These are phyloP conservation scores for Brienomyrus brachyistius DNA, from an alignment of 2,113 vertebrate species.

Conservation along the genomic window DNA sequence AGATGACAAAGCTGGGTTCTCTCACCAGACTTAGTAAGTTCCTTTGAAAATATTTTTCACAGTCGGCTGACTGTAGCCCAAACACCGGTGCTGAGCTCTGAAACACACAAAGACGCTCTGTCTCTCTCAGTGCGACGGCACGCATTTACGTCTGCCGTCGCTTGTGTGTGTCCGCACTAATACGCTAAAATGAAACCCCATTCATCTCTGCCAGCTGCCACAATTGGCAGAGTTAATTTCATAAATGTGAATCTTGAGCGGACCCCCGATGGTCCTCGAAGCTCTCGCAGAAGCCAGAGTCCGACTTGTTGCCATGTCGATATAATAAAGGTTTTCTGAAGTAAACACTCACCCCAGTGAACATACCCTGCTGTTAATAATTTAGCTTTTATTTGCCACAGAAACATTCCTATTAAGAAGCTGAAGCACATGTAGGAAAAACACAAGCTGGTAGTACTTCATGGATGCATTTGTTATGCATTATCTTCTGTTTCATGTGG, in stretches of 20 bases:
- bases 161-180: background rate
- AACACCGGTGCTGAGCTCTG: background rate
- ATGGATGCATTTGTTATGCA: background rate
- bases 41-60: constrained; percentile 11
- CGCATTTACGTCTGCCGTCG: background rate
- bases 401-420: background rate
- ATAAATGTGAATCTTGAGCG: background rate
- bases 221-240: constrained; percentile 10
- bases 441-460: background rate
- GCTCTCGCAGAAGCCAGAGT: background rate
- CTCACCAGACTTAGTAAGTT: constrained; percentile 34
- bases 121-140: background rate
- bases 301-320: background rate
- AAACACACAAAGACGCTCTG: background rate
- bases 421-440: background rate
- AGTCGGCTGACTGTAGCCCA: constrained; percentile 11
- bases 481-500: background rate
- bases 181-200: background rate
- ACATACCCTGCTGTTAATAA: background rate
- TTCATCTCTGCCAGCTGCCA: background rate
- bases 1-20: constrained; percentile 34
- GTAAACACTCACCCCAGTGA: background rate
- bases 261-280: background rate
- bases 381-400: background rate
- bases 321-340: background rate